phyloP scores from a whole-genome alignment of 2,797 vertebrate species.

The Manis pentadactyla region DNA sequence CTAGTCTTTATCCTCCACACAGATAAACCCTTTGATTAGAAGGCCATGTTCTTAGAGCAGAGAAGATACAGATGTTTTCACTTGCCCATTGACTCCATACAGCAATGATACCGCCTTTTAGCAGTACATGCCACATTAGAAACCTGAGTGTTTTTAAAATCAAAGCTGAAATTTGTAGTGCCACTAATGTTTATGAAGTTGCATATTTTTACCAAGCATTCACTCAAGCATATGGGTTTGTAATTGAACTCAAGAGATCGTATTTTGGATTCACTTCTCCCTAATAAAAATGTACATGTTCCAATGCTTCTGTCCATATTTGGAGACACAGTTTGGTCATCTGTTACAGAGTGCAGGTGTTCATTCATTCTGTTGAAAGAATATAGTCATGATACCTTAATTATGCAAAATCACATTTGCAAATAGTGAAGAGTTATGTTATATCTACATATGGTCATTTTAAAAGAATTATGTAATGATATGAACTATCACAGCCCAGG shows the following conservation, averaged over 20 bases:
- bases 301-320: conserved; percentile 21
- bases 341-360: not conserved
- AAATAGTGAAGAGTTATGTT: conserved; percentile 1
- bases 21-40: conserved; percentile 42
- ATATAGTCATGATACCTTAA: conserved; percentile 43
- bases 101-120: conserved; percentile 43
- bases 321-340: conserved; percentile 59
- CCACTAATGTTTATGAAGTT: conserved; percentile 71
- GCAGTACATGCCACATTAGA: not conserved
- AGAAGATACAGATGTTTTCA: conserved; percentile 53
- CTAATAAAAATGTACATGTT: conserved; percentile 70
- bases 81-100: conserved; percentile 13
- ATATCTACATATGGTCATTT: conserved; percentile 24
- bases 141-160: conserved; percentile 44
- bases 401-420: conserved; percentile 60
- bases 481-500: conserved; percentile 28
- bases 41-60: conserved; percentile 30
- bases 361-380: conserved; percentile 52
- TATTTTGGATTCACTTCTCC: conserved; percentile 64
- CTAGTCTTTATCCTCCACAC: not conserved
- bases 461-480: conserved; percentile 52
- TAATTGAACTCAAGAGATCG: conserved; percentile 67
- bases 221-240: conserved; percentile 55
- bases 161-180: conserved; percentile 63
- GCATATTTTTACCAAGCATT: conserved; percentile 64